Conservation (phyloP, 2,797 vertebrate species). For the Limnodromus scolopaceus region DNA sequence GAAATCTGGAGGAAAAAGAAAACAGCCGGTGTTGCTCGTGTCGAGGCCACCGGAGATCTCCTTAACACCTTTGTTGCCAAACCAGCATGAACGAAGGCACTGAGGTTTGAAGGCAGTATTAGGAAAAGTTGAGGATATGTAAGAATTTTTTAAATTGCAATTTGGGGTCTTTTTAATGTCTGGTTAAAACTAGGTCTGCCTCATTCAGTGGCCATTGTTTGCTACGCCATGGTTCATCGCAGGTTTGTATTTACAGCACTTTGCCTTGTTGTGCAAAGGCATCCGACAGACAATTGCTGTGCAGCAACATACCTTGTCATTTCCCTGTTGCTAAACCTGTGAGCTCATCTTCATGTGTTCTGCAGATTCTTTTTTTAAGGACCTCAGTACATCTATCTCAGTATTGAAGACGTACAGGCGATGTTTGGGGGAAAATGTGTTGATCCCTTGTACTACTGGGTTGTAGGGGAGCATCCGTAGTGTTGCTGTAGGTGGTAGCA, state of each 20-base stretch:
- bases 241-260: neutral
- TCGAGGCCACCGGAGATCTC: neutral
- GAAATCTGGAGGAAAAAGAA: neutral
- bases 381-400: neutral
- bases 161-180: neutral
- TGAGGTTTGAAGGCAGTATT: neutral
- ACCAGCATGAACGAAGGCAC: neutral
- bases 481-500: neutral
- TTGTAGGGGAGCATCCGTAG: fast-evolving
- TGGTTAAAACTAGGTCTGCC: neutral
- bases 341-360: neutral
- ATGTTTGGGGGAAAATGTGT: neutral
- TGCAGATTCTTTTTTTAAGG: neutral
- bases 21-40: neutral
- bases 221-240: neutral
- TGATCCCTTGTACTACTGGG: neutral
- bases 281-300: neutral
- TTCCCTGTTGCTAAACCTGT: neutral
- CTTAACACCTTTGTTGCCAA: neutral
- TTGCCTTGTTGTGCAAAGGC: neutral
- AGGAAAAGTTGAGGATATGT: neutral
- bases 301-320: neutral
- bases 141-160: neutral
- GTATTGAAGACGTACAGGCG: fast-evolving
- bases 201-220: neutral